Evolutionary conservation across 2,797 vertebrate species (phyloP), one percentile per base, ranked within the genome.

Genomic region (Uromys caudimaculatus): DNA sequence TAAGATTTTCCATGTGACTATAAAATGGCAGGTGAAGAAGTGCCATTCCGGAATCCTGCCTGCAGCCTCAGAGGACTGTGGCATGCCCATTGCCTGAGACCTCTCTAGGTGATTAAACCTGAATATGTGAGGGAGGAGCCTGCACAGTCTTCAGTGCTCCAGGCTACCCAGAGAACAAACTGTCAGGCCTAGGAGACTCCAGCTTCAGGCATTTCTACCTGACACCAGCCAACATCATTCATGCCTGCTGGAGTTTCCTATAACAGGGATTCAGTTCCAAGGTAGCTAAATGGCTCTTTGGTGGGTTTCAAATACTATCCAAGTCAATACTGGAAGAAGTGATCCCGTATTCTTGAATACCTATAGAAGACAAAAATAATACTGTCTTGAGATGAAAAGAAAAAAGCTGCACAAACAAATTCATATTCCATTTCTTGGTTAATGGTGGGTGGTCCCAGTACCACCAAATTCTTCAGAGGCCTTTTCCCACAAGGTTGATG

Each of bases 361-460:
- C 16, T 93, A 54, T 3, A 29, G 44, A 85, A 91, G 76, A 79
- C 1, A 89, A 87, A 89, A 85, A 47, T 9, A 92, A 14, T 76
- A 56, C n/a, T 82, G 3, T 58, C 44, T 92, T 94, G 9, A 67
- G 44, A 3, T 60, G 16, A 11, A 9, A 2, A 79, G 44, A 54
- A 60, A 60, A 85, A 52, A 58, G 1, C 4, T 32, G 14, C 24
- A 52, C 60, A 79, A 89, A 84, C 13, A 77, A 91, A 91, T 78
- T 71, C 2, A 56, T 73, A 96, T 69, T 85, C 17, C 27, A 92
- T 10, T 17, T 95, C 86, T 84, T 81, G 75, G 69, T 81, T 62
- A 94, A 83, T 52, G 82, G 29, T 92, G 38, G 50, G 60, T 92
- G 84, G 81, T 95, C 92, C 21, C 1, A 17, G 32, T 24, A 73